A percentile compares a stretch with the other conserved stretches of the same genome.
Conservation (phyloP, 2,888 invertebrate genomes). For the Drosophila recens region DNA sequence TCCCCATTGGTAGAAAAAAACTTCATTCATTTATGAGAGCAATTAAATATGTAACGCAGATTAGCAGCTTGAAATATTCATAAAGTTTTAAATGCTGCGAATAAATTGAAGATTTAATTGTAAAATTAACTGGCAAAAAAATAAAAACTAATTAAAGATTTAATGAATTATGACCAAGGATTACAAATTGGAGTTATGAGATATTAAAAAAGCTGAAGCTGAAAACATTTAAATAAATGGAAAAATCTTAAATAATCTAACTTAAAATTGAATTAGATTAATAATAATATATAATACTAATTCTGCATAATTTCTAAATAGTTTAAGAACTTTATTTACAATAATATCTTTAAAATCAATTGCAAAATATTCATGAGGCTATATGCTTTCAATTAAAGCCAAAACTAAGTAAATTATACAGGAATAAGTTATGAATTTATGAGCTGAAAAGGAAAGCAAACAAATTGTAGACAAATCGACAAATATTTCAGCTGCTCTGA, state of each 20-base stretch:
- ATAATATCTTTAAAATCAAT: too few relatives aligned
- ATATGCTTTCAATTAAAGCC: background rate
- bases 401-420: background rate
- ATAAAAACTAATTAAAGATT: background rate
- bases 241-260: too few relatives aligned
- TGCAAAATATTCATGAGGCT: too few relatives aligned
- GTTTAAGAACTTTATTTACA: too few relatives aligned
- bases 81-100: conserved; percentile 29
- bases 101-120: conserved; percentile 17
- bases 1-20: conserved; percentile 4
- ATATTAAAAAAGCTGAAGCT: too few relatives aligned
- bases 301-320: too few relatives aligned
- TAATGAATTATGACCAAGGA: background rate
- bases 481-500: conserved; percentile 2
- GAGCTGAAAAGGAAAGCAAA: background rate
- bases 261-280: too few relatives aligned
- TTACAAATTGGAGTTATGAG: too few relatives aligned
- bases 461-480: background rate
- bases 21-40: conserved; percentile 34
- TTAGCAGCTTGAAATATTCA: conserved; percentile 48
- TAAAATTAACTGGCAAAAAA: conserved; percentile 2
- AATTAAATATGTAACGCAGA: conserved; percentile 47
- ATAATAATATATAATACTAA: too few relatives aligned
- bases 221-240: too few relatives aligned
- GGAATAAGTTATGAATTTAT: background rate